Evolutionary conservation across 2,888 invertebrate species (phyloP).

Genomic region (Drosophila demipolita): DNA sequence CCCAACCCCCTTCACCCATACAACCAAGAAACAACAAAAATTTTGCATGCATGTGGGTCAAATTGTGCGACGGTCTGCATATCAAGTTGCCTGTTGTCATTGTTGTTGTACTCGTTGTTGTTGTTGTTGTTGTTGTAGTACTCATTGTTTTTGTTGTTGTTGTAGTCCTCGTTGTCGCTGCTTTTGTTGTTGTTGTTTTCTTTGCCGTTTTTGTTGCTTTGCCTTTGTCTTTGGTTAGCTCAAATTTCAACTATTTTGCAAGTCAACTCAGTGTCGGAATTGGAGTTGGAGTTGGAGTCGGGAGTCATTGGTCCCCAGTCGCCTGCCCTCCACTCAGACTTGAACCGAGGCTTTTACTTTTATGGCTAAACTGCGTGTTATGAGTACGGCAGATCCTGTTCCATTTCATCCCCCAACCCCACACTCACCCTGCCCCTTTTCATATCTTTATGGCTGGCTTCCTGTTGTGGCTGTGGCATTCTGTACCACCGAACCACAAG

Average conservation of each 20-base stretch:
- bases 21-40: constrained; percentile 22
- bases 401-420: background rate
- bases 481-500: constrained; percentile 39
- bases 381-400: constrained; percentile 1
- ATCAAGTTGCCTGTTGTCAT: constrained; percentile 58
- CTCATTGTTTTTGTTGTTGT: background rate
- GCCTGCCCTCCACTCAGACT: constrained; percentile 26
- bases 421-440: background rate
- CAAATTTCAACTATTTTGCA: constrained; percentile 72
- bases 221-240: constrained; percentile 54
- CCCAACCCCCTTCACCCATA: background rate
- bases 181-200: background rate
- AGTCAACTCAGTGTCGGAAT: constrained; percentile 63
- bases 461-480: constrained; percentile 33
- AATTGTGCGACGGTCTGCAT: constrained; percentile 65
- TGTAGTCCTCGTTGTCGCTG: background rate
- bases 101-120: background rate
- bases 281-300: background rate
- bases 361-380: constrained; percentile 38
- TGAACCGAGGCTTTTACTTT: constrained; percentile 57
- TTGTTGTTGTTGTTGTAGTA: background rate
- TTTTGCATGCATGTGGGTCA: constrained; percentile 71
- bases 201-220: constrained; percentile 37
- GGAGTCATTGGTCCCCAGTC: constrained; percentile 13
- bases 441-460: constrained; percentile 22